These are phyloP conservation scores for Oncorhynchus tshawytscha DNA, from an alignment of 2,113 vertebrate species.

Conservation along the genomic window DNA sequence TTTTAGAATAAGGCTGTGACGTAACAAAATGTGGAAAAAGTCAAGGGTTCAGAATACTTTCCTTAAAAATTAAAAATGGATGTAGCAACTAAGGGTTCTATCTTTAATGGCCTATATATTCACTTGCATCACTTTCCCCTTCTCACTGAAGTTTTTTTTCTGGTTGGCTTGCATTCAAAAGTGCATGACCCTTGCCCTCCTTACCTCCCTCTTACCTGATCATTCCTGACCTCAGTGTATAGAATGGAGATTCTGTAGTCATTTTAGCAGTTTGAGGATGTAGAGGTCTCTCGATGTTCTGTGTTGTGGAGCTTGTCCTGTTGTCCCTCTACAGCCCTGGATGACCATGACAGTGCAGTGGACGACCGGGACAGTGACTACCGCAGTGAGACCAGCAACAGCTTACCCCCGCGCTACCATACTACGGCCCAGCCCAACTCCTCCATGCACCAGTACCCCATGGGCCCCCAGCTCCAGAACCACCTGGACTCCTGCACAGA, in stretches of 20 bases:
- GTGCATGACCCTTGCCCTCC: conserved; percentile 21
- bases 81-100: too few relatives aligned
- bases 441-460: conserved; percentile 89
- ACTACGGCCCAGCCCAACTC: conserved; percentile 90
- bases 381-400: conserved; percentile 93
- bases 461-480: conserved; percentile 73
- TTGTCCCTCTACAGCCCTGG: conserved; percentile 76
- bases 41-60: too few relatives aligned
- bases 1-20: too few relatives aligned
- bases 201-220: conserved; percentile 1
- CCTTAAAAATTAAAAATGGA: too few relatives aligned
- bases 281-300: too few relatives aligned
- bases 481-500: conserved; percentile 77
- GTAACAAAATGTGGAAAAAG: too few relatives aligned
- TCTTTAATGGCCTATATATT: too few relatives aligned
- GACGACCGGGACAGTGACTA: conserved; percentile 98
- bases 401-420: conserved; percentile 87
- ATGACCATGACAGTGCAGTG: conserved; percentile 91
- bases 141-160: neutral
- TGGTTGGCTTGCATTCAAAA: conserved; percentile 11
- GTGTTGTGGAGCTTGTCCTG: neutral
- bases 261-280: neutral
- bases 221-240: conserved; percentile 1
- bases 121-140: too few relatives aligned
- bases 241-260: neutral